Evolutionary conservation across 2,888 invertebrate genomes (phyloP), one percentile per base, ranked within the genome.

Genomic region (Lacanobia wlatinum): DNA sequence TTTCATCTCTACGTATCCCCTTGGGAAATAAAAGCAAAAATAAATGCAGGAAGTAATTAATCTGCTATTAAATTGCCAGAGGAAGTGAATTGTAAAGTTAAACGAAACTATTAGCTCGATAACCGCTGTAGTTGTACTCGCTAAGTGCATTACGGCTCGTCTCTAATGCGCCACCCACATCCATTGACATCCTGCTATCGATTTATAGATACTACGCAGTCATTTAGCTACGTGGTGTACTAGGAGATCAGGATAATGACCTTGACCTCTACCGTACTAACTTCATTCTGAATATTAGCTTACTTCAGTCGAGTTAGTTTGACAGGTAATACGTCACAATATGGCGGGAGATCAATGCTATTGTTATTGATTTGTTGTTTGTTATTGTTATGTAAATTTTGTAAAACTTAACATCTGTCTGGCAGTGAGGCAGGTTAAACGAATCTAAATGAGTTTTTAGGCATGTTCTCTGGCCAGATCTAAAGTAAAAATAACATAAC

Each of bases 81-180:
- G 76, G 65, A 76, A 66, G 40, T 50, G 7, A 21, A 61, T 52
- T 56, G 55, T 58, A 21, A 63, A 23, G 56, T 28, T 52, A 66
- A 73, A 23, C 65, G 8, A n/a, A 73, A 73, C 70, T 61, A 75
- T 58, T 76, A 76, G 28, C 61, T 53, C 21, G 52, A 70, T 77
- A 59, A 70, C 18, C 58, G 23, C 53, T 21, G 48, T 46, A 61
- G 46, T 28, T 76, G 56, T 53, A 52, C 6, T 50, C 14, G 18
- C 18, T 50, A 64, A 78, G 43, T 78, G 65, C 78, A 71, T 72
- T 52, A 28, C 40, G 52, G 46, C 60, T 12, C 78, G 40, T 60
- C 78, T 72, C 48, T 52, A 78, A 52, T 55, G 72, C 43, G 21
- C 43, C 46, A 23, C 65, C 78, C 72, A 72, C 65, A 21, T 21